These are phyloP conservation scores for Diceros bicornis DNA, from an alignment of 2,797 vertebrate species.

Conservation along the genomic window DNA sequence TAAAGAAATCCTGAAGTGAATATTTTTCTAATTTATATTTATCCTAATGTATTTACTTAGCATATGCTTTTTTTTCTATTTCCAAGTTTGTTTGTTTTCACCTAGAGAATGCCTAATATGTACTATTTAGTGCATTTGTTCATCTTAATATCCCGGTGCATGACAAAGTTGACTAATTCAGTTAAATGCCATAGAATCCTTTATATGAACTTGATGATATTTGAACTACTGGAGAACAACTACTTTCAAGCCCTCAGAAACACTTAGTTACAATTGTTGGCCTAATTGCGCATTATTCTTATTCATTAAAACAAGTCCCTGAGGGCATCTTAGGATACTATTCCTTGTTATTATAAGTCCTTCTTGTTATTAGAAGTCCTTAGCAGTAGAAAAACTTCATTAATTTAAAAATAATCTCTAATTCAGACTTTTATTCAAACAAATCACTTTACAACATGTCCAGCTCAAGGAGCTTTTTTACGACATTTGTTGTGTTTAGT, in stretches of 20 bases:
- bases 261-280: slow-evolving; percentile 61
- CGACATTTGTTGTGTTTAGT: not conserved
- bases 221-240: slow-evolving; percentile 57
- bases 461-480: not conserved
- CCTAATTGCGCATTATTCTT: slow-evolving; percentile 72
- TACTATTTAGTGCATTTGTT: not conserved
- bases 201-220: slow-evolving; percentile 13
- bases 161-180: not conserved
- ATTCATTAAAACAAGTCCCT: slow-evolving; percentile 45
- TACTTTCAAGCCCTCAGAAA: slow-evolving; percentile 59
- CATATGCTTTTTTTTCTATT: not conserved
- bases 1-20: slow-evolving; percentile 3
- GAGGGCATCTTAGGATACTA: slow-evolving; percentile 18
- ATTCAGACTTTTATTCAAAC: slow-evolving; percentile 58
- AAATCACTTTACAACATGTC: slow-evolving; percentile 23
- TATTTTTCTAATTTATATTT: slow-evolving; percentile 48
- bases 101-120: not conserved
- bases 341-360: slow-evolving; percentile 15
- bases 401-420: slow-evolving; percentile 71
- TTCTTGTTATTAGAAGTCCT: slow-evolving; percentile 22
- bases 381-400: slow-evolving; percentile 59
- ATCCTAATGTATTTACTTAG: slow-evolving; percentile 1
- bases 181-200: not conserved
- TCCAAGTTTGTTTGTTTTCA: not conserved
- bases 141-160: not conserved